A percentile compares a stretch with the other conserved stretches of the same genome.
Conservation (phyloP, 2,797 vertebrate genomes). For the Parambassis ranga region DNA sequence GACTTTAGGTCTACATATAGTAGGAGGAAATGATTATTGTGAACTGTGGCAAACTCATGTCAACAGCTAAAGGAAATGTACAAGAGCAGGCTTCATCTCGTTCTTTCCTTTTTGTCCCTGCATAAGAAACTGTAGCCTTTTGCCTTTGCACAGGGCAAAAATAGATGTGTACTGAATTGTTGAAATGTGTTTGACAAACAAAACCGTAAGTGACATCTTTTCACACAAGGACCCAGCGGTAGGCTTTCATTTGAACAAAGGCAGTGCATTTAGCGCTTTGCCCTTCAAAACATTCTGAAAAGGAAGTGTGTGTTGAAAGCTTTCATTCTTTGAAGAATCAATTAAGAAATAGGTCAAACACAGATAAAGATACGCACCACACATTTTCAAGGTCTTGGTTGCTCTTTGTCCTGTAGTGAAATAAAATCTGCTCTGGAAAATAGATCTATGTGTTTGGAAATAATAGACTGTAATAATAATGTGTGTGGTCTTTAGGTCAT, state of each 20-base stretch:
- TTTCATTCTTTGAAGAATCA: slow-evolving; percentile 45
- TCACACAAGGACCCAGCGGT: slow-evolving; percentile 6
- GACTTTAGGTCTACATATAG: neutral
- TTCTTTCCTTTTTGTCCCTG: neutral
- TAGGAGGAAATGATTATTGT: slow-evolving; percentile 21
- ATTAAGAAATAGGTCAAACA: slow-evolving; percentile 56
- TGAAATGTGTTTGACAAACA: slow-evolving; percentile 38
- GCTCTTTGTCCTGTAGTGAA: slow-evolving; percentile 24
- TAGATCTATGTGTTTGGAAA: slow-evolving; percentile 8
- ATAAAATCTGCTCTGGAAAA: slow-evolving; percentile 7
- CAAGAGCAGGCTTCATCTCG: neutral
- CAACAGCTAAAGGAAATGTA: neutral
- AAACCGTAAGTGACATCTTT: slow-evolving; percentile 37
- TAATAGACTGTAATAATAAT: neutral
- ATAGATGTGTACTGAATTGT: slow-evolving; percentile 17
- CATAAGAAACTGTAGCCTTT: slow-evolving; percentile 2
- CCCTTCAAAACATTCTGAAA: slow-evolving; percentile 47
- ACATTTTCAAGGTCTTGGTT: slow-evolving; percentile 56
- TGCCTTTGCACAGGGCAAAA: slow-evolving; percentile 7
- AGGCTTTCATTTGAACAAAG: slow-evolving; percentile 44
- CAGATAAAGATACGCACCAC: slow-evolving; percentile 30
- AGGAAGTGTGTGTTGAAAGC: slow-evolving; percentile 43
- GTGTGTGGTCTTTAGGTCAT: slow-evolving; percentile 12
- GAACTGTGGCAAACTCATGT: no score
- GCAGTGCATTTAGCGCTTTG: slow-evolving; percentile 7